phyloP scores from a whole-genome alignment of 2,888 invertebrate species.

The Coecobrya sp. region DNA sequence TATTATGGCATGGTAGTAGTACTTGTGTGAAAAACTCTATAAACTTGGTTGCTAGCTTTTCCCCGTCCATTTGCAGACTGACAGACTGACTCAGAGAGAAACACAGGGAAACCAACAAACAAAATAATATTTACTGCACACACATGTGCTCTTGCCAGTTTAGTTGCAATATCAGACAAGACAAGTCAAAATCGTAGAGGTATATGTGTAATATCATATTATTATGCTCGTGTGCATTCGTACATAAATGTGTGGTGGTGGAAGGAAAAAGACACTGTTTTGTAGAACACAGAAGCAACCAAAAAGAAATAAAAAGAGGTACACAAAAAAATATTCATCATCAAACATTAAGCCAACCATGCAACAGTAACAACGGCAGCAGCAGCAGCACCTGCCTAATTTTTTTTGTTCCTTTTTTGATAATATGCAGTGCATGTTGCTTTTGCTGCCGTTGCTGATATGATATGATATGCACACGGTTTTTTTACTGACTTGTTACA shows the following conservation, averaged over 20 bases:
- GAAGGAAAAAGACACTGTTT: constrained; percentile 35
- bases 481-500: constrained; percentile 43
- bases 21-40: background rate
- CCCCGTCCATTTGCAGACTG: constrained; percentile 53
- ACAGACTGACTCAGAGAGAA: constrained; percentile 57
- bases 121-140: constrained; percentile 55
- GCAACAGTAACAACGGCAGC: background rate
- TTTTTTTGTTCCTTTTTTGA: constrained; percentile 24
- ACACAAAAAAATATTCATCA: constrained; percentile 19
- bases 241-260: background rate
- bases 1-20: constrained; percentile 3
- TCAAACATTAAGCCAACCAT: constrained; percentile 49
- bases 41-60: constrained; percentile 22
- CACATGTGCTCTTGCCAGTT: constrained; percentile 58
- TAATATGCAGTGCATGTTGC: constrained; percentile 36
- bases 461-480: constrained; percentile 39
- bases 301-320: constrained; percentile 54
- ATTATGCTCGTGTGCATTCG: constrained; percentile 30
- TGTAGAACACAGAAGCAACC: constrained; percentile 48
- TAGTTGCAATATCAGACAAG: constrained; percentile 7
- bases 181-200: constrained; percentile 15
- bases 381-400: constrained; percentile 41
- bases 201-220: background rate
- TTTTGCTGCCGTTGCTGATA: background rate
- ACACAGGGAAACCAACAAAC: constrained; percentile 19